Conservation (phyloP, 2,797 vertebrate genomes). For the Esox masquinongy region DNA sequence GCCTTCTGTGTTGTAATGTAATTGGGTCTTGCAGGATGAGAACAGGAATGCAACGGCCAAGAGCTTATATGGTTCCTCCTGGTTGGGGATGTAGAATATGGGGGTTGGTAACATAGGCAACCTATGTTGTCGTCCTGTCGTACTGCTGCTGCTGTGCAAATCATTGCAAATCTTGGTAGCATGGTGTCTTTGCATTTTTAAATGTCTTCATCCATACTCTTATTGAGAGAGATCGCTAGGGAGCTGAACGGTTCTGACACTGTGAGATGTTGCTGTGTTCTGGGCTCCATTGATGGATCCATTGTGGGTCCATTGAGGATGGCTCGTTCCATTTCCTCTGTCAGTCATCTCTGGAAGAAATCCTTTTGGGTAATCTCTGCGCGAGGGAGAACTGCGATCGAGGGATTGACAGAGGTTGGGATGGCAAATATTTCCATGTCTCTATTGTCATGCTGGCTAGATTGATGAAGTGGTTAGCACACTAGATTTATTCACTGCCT, state of each 20-base stretch:
- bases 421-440: constrained; percentile 25
- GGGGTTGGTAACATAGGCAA: constrained; percentile 6
- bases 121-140: too few relatives aligned
- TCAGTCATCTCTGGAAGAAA: constrained; percentile 3
- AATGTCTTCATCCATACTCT: background rate
- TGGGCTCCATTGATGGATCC: too few relatives aligned
- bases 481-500: constrained; percentile 14
- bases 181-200: background rate
- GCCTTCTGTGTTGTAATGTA: constrained; percentile 47
- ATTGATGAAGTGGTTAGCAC: constrained; percentile 4
- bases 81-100: constrained; percentile 42
- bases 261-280: constrained; percentile 2
- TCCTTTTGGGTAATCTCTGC: background rate
- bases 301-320: constrained; percentile 5
- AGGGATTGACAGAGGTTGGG: background rate
- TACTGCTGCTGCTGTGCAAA: too few relatives aligned
- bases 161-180: background rate
- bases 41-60: constrained; percentile 13
- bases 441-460: constrained; percentile 1
- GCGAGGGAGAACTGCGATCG: background rate
- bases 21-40: constrained; percentile 48
- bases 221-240: background rate
- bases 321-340: constrained; percentile 11
- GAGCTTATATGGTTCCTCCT: constrained; percentile 44
- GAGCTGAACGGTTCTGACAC: background rate